Conservation (phyloP, 2,797 vertebrate species). For the Knipowitschia caucasica region DNA sequence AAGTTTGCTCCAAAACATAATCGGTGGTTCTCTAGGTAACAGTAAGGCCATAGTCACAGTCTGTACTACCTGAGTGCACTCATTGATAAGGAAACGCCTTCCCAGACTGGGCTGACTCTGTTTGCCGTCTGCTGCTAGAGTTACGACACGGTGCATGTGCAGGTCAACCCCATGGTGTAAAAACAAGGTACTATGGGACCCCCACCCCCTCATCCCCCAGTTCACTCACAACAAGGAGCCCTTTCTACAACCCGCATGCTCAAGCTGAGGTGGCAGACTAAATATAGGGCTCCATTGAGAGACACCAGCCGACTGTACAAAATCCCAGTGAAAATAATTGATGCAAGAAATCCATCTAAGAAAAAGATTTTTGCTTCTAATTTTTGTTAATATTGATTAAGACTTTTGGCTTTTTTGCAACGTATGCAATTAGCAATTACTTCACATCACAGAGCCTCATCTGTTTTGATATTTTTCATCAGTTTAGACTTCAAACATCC, state of each 20-base stretch:
- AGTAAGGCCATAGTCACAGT: not conserved
- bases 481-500: slow-evolving; percentile 37
- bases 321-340: slow-evolving; percentile 69
- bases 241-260: slow-evolving; percentile 40
- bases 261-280: slow-evolving; percentile 45
- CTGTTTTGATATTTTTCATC: no score
- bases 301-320: slow-evolving; percentile 41
- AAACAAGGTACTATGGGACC: slow-evolving; percentile 22
- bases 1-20: not conserved
- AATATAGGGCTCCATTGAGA: slow-evolving; percentile 46
- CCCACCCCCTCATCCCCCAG: not conserved
- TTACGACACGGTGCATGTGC: slow-evolving; percentile 14
- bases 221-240: slow-evolving; percentile 46
- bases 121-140: slow-evolving; percentile 6
- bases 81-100: slow-evolving; percentile 3
- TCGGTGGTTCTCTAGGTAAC: not conserved
- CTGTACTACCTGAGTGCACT: slow-evolving; percentile 1
- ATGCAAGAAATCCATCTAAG: slow-evolving; percentile 42
- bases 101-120: slow-evolving; percentile 3
- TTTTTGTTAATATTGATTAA: slow-evolving; percentile 13
- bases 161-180: slow-evolving; percentile 26
- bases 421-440: not conserved
- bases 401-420: no score
- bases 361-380: slow-evolving; percentile 11
- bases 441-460: not conserved